Percentiles rank a stretch among this genome's conserved stretches.
Conservation (phyloP, 2,888 invertebrate genomes). For the Drosophila cognata region DNA sequence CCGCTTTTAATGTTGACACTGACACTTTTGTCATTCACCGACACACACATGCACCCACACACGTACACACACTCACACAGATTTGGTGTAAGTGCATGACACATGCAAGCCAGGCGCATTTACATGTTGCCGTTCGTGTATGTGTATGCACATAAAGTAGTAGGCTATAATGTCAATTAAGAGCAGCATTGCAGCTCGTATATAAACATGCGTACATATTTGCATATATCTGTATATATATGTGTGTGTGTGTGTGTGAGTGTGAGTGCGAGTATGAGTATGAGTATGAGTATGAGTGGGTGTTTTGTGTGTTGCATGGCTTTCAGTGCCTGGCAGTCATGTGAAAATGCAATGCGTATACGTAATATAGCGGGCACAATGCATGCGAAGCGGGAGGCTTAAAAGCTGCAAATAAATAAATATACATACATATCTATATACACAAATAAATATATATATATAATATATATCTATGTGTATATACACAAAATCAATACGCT, state of each 20-base stretch:
- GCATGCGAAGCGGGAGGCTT: slow-evolving; percentile 77
- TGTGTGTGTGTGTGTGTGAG: too few species aligned
- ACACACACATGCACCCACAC: slow-evolving; percentile 23
- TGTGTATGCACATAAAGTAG: slow-evolving; percentile 77
- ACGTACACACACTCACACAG: slow-evolving; percentile 1
- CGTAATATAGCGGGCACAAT: slow-evolving; percentile 55
- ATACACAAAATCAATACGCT: slow-evolving; percentile 81
- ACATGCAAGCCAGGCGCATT: slow-evolving; percentile 76
- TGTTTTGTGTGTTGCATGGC: slow-evolving; percentile 39
- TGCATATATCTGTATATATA: slow-evolving; percentile 6
- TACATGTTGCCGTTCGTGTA: slow-evolving; percentile 63
- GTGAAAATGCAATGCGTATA: slow-evolving; percentile 77
- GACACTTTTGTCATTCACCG: slow-evolving; percentile 80
- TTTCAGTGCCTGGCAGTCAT: slow-evolving; percentile 72
- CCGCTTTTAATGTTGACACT: slow-evolving; percentile 84
- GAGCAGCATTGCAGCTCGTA: slow-evolving; percentile 48
- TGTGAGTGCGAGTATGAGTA: not conserved
- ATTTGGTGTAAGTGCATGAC: slow-evolving; percentile 45
- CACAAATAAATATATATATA: not conserved
- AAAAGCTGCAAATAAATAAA: slow-evolving; percentile 67
- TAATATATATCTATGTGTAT: not conserved
- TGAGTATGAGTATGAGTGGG: not conserved
- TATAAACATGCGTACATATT: slow-evolving; percentile 8
- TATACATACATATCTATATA: slow-evolving; percentile 10
- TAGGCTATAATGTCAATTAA: slow-evolving; percentile 83